Conservation (phyloP, 2,113 vertebrate genomes). For the Sminthopsis crassicaudata region DNA sequence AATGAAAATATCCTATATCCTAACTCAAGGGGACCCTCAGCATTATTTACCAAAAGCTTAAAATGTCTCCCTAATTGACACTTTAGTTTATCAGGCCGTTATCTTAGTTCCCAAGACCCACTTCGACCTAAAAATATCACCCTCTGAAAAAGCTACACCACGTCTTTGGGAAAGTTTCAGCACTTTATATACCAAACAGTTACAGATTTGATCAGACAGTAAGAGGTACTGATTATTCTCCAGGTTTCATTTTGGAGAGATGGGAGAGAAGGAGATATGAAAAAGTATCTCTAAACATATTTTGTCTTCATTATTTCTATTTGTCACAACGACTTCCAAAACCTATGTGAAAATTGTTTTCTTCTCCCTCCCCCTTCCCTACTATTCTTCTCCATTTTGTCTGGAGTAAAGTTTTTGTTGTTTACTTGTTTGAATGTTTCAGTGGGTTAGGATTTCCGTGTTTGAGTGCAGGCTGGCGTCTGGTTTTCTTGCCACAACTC, state of each 20-base stretch:
- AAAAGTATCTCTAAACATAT: constrained; percentile 68
- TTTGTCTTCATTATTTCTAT: constrained; percentile 73
- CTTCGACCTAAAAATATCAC: constrained; percentile 76
- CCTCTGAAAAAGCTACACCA: constrained; percentile 73
- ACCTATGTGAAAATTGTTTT: neutral
- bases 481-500: constrained; percentile 61
- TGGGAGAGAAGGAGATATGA: constrained; percentile 66
- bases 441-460: constrained; percentile 65
- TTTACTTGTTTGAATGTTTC: constrained; percentile 68
- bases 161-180: constrained; percentile 75
- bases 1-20: neutral
- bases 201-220: constrained; percentile 79
- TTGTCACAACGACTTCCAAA: constrained; percentile 73
- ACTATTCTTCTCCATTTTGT: neutral
- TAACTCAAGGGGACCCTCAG: neutral
- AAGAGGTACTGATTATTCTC: constrained; percentile 76
- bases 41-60: constrained; percentile 44
- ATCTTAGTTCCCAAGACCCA: constrained; percentile 52
- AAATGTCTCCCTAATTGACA: constrained; percentile 78
- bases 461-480: constrained; percentile 62
- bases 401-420: constrained; percentile 56
- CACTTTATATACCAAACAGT: constrained; percentile 75
- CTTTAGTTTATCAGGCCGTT: constrained; percentile 64
- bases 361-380: neutral
- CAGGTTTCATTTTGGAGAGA: constrained; percentile 63